Conservation (phyloP, 2,888 invertebrate species). For the Cordilura impudica region DNA sequence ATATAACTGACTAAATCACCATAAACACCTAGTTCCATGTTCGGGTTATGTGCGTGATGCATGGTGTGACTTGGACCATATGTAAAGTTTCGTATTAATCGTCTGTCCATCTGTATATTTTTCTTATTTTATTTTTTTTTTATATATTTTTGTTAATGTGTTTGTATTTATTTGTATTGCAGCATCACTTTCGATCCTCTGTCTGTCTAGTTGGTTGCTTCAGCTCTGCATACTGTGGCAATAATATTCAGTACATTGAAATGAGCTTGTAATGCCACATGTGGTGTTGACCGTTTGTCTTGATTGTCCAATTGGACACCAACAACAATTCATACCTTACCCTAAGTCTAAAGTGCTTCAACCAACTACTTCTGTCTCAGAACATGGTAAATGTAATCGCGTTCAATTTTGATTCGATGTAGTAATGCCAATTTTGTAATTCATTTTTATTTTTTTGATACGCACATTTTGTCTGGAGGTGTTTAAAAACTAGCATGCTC, state of each 20-base stretch:
- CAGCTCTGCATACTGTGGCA: conserved; percentile 51
- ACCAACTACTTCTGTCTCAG: not conserved
- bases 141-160: not conserved
- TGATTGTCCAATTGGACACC: conserved; percentile 41
- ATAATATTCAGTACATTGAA: conserved; percentile 50
- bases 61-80: conserved; percentile 21
- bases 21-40: conserved; percentile 76
- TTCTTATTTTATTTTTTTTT: not conserved
- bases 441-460: not conserved
- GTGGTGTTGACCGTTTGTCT: conserved; percentile 55
- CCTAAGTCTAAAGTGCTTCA: not conserved
- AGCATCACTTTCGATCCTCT: conserved; percentile 29
- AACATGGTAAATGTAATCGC: conserved; percentile 37
- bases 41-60: conserved; percentile 47
- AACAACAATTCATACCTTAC: conserved; percentile 13
- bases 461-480: conserved; percentile 11
- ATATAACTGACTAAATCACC: conserved; percentile 78
- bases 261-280: conserved; percentile 61
- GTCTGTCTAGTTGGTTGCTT: conserved; percentile 11
- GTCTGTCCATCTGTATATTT: not conserved
- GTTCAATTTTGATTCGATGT: conserved; percentile 11
- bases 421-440: conserved; percentile 10
- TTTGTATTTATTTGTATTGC: conserved; percentile 15
- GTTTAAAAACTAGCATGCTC: not conserved
- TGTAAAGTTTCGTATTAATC: not conserved